Conservation (phyloP, 30 jellyfish, hydroid and myxozoan species). For the Catostylus mosaicus region DNA sequence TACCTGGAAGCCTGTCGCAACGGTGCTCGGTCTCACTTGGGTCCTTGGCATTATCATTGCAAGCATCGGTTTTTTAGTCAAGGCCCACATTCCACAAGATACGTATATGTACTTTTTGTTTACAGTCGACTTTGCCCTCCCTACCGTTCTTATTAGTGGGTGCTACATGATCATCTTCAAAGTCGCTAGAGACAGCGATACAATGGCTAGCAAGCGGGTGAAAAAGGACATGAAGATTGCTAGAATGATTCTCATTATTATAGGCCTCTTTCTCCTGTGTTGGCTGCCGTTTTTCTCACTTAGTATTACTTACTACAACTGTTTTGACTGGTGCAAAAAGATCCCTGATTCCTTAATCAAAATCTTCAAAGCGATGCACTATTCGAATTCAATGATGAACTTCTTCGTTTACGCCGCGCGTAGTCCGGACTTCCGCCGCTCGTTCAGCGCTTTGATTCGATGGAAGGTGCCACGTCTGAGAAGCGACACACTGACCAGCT, state of each 20-base stretch:
- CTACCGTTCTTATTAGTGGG: conserved; percentile 50
- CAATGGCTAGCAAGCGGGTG: conserved; percentile 57
- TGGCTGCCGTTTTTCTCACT: conserved; percentile 91
- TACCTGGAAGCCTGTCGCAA: conserved; percentile 73
- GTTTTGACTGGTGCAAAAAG: conserved; percentile 47
- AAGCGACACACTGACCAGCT: conserved; percentile 60
- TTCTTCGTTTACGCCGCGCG: conserved; percentile 91
- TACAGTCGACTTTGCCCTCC: conserved; percentile 63
- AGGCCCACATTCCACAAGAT: background rate
- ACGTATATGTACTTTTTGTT: conserved; percentile 27
- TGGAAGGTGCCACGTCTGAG: conserved; percentile 58
- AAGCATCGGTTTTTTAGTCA: conserved; percentile 6
- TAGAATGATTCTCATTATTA: conserved; percentile 77
- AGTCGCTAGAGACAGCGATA: conserved; percentile 64
- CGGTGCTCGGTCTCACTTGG: conserved; percentile 79
- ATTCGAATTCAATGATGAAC: conserved; percentile 90
- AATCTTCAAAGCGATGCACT: conserved; percentile 64
- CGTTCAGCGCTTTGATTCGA: conserved; percentile 77
- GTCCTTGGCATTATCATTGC: conserved; percentile 55
- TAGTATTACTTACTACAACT: conserved; percentile 59
- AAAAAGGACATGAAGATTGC: conserved; percentile 85
- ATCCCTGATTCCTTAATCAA: conserved; percentile 19
- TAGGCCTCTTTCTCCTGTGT: conserved; percentile 78
- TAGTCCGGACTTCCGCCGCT: conserved; percentile 83
- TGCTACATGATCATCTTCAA: conserved; percentile 75